Evolutionary conservation across 2,797 vertebrate species (phyloP).

Genomic region (Ctenopoma kingsleyae): DNA sequence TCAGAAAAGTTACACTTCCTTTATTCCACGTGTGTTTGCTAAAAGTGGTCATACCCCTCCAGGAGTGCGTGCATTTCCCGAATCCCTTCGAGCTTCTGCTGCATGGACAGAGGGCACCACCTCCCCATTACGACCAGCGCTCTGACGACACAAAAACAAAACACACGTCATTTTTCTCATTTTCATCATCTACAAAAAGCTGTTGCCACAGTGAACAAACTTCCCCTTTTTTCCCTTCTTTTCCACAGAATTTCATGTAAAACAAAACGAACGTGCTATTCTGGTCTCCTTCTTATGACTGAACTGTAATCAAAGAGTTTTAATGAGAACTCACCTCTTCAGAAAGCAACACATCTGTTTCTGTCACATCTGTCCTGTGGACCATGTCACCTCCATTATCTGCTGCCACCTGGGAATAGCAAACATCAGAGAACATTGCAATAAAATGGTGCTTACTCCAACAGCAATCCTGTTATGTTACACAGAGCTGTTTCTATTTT

Average conservation of each 20-base stretch:
- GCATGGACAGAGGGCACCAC: accelerated
- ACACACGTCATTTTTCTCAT: neutral
- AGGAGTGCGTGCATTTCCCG: neutral
- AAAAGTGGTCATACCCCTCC: constrained; percentile 14
- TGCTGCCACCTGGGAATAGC: constrained; percentile 25
- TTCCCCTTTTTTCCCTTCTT: neutral
- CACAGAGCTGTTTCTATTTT: neutral
- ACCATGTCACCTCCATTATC: neutral
- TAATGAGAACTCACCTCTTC: constrained; percentile 29
- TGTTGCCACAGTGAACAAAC: no score
- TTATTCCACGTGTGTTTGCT: neutral
- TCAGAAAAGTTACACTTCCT: constrained; percentile 32
- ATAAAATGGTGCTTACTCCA: neutral
- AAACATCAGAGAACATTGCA: neutral
- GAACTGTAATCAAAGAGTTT: accelerated
- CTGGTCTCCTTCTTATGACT: neutral
- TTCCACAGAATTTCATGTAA: neutral
- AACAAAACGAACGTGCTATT: neutral
- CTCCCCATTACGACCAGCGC: constrained; percentile 9
- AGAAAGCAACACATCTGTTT: neutral
- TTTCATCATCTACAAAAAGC: neutral
- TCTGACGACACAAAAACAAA: constrained; percentile 38
- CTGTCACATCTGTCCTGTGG: neutral
- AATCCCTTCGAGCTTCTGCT: neutral
- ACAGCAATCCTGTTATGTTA: no score